phyloP scores from a whole-genome alignment of 2,797 vertebrate genomes.

The Pseudocheirus occidentalis region DNA sequence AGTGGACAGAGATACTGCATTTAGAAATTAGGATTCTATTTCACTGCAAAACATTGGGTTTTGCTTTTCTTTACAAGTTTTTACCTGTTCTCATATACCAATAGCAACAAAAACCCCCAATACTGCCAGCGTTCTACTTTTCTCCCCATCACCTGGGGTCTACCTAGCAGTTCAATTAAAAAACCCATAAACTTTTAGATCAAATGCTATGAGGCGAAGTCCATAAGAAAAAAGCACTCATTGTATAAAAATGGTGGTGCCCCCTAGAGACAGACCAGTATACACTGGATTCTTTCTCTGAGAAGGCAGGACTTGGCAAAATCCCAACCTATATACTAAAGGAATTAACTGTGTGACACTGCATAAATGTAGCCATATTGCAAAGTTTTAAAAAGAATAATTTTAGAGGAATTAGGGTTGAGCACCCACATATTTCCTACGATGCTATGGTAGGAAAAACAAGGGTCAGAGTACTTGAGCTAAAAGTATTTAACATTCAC shows the following conservation, averaged over 20 bases:
- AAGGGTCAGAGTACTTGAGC: not conserved
- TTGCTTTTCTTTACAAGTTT: not conserved
- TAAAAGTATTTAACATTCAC: not conserved
- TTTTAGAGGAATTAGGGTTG: not conserved
- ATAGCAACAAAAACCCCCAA: not conserved
- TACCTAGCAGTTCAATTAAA: not conserved
- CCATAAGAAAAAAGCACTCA: not conserved
- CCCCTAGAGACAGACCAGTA: conserved; percentile 61
- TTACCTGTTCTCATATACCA: not conserved
- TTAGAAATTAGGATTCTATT: not conserved
- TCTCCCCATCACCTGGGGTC: not conserved
- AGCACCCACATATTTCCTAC: not conserved
- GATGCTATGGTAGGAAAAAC: not conserved
- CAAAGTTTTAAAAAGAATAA: not conserved
- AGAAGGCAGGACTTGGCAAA: not conserved
- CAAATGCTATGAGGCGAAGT: not conserved
- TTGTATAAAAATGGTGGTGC: conserved; percentile 52
- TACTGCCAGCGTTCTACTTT: not conserved
- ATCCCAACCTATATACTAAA: not conserved
- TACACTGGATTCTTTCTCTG: not conserved
- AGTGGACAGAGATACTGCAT: not conserved
- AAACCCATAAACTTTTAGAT: not conserved
- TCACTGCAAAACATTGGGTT: not conserved
- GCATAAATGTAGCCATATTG: not conserved
- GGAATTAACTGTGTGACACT: not conserved